A percentile compares a stretch with the other conserved stretches of the same genome.
Evolutionary conservation across 1,140 invertebrate species (phyloP).

Genomic region (Sinonovacula constricta): DNA sequence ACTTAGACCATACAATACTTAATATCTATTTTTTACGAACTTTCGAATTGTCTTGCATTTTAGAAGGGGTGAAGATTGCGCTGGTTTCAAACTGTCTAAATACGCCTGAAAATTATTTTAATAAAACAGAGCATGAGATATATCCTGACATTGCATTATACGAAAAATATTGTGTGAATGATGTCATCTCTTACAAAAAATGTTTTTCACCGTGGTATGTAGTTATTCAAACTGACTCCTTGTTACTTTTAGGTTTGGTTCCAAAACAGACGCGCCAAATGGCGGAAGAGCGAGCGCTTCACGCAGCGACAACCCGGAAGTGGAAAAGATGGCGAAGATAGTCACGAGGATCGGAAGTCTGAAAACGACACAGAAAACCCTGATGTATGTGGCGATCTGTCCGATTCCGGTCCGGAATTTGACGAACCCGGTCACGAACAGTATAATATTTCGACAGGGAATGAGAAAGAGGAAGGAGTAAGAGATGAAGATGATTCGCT

Average conservation of each 20-base stretch:
- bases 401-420: constrained; percentile 27
- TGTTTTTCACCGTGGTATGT: no score
- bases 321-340: constrained; percentile 33
- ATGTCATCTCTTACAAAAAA: no score
- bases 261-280: constrained; percentile 98
- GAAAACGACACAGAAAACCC: constrained; percentile 41
- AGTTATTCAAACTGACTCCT: background rate
- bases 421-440: constrained; percentile 20
- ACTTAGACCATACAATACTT: no score
- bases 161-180: no score
- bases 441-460: background rate
- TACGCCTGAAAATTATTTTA: no score
- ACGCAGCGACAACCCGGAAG: constrained; percentile 81
- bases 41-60: no score
- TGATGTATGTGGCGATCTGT: constrained; percentile 42
- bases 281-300: constrained; percentile 87
- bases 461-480: background rate
- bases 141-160: no score
- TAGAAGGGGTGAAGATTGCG: no score
- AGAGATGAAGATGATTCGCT: background rate
- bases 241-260: constrained; percentile 96
- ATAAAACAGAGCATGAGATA: no score
- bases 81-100: no score
- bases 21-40: no score
- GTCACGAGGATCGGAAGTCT: constrained; percentile 37